Evolutionary conservation across 2,113 vertebrate species (phyloP), one percentile per base, ranked within the genome.

Genomic region (Entomyzon cyanotis): DNA sequence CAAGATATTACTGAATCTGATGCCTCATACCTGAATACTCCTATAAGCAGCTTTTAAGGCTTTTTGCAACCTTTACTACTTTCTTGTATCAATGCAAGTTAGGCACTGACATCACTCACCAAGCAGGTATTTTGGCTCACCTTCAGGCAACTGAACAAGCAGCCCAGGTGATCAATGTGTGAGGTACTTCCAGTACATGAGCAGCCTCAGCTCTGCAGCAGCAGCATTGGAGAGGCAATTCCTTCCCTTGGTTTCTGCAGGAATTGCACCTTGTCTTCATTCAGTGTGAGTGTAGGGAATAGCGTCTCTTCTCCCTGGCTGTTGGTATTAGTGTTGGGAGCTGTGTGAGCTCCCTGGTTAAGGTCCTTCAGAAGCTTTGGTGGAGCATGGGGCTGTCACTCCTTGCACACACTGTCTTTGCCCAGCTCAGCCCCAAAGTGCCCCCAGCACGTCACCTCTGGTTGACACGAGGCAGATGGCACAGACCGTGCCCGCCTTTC

Each of bases 311-410:
- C n/a, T 62, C 33, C 15, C 30, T 63, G 35, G 20, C 9, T 39
- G 16, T 35, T 21, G 4, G n/a, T 25, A 5, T 18, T 0, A 0
- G n/a, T 24, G 28, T 41, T 11, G 60, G 31, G n/a, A 80, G n/a
- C 52, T 12, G 16, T 23, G 41, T 5, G 5, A 16, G 22, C 25
- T 68, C 28, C 33, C 42, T 53, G 37, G 22, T 5, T 41, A 30
- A 81, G 46, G 78, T 52, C 22, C n/a, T 55, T 46, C 69, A 31
- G 25, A 68, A 46, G 46, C 18, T 46, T 35, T 47, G 52, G 19
- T 2, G 1, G 42, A 69, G 14, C 47, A 56, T 0, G 0, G 13
- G n/a, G 16, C 59, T 52, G 5, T 53, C 65, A 27, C 8, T 47
- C 13, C 7, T 14, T 69, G 19, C 41, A 52, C 9, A 9, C 13